These are phyloP conservation scores for Crypturellus tataupa DNA, from an alignment of 2,797 vertebrate species.

Conservation along the genomic window DNA sequence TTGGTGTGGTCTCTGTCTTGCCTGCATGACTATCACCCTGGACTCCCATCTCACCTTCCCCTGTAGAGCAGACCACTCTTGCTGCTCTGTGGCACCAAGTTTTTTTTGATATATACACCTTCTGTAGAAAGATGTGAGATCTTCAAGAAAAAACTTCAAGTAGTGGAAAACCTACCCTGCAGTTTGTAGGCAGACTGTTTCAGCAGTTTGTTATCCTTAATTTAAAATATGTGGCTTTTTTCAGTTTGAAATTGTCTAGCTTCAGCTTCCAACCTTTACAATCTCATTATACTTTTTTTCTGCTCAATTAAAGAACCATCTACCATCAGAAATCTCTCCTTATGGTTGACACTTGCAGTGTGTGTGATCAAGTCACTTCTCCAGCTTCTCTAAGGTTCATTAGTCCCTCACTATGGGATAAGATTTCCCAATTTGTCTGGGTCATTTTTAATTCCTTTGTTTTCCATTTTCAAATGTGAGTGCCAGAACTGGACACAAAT, in stretches of 20 bases:
- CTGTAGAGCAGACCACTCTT: not conserved
- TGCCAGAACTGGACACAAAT: not conserved
- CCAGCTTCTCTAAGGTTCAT: constrained; percentile 38
- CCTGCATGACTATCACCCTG: not conserved
- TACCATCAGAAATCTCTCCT: constrained; percentile 43
- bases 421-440: not conserved
- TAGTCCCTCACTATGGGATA: constrained; percentile 10
- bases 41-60: not conserved
- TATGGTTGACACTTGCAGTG: not conserved
- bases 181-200: not conserved
- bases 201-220: constrained; percentile 33
- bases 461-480: not conserved
- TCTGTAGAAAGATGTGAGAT: not conserved
- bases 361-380: constrained; percentile 4
- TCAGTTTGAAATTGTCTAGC: constrained; percentile 38
- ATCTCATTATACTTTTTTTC: constrained; percentile 61
- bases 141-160: not conserved
- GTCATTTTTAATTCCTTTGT: not conserved
- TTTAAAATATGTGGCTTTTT: not conserved
- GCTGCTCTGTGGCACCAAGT: not conserved
- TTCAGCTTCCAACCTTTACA: constrained; percentile 22
- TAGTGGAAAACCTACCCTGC: not conserved
- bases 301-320: constrained; percentile 57
- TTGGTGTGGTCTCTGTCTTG: not conserved
- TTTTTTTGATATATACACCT: not conserved